Percentiles rank a stretch among this genome's conserved stretches.
These are phyloP conservation scores for Dermatemys mawii DNA, from an alignment of 2,113 vertebrate species.

Conservation along the genomic window DNA sequence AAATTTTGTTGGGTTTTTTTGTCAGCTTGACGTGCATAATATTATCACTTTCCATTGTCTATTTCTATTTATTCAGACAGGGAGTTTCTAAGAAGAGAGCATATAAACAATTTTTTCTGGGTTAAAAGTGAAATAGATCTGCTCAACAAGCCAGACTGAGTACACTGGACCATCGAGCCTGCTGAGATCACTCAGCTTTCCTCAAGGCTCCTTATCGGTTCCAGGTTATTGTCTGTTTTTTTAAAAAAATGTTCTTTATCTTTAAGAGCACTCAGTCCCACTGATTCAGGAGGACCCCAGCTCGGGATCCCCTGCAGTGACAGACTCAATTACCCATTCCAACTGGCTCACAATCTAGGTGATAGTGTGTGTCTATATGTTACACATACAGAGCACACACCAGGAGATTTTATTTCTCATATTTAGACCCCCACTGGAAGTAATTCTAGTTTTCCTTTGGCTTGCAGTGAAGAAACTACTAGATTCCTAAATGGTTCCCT, in stretches of 20 bases:
- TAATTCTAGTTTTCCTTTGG: constrained; percentile 9
- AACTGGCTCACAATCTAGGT: constrained; percentile 39
- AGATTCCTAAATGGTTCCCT: constrained; percentile 5
- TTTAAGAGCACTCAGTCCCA: background rate
- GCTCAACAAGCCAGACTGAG: background rate
- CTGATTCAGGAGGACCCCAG: background rate
- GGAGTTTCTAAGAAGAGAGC: background rate
- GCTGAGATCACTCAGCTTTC: background rate
- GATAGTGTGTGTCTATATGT: constrained; percentile 33
- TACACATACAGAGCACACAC: constrained; percentile 43
- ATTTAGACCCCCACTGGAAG: constrained; percentile 7
- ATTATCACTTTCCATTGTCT: background rate
- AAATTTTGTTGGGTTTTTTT: constrained; percentile 39
- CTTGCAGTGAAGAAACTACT: constrained; percentile 29
- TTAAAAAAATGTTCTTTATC: background rate
- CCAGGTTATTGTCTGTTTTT: background rate
- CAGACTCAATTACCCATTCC: background rate
- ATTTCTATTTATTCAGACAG: background rate
- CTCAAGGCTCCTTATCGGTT: background rate
- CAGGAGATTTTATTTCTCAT: constrained; percentile 52
- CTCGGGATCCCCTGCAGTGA: constrained; percentile 18
- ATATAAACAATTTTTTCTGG: background rate
- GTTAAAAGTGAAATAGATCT: background rate
- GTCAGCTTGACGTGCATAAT: background rate
- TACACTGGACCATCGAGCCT: background rate